Evolutionary conservation across 2,113 vertebrate genomes (phyloP).

Genomic region (Leptodactylus fuscus): DNA sequence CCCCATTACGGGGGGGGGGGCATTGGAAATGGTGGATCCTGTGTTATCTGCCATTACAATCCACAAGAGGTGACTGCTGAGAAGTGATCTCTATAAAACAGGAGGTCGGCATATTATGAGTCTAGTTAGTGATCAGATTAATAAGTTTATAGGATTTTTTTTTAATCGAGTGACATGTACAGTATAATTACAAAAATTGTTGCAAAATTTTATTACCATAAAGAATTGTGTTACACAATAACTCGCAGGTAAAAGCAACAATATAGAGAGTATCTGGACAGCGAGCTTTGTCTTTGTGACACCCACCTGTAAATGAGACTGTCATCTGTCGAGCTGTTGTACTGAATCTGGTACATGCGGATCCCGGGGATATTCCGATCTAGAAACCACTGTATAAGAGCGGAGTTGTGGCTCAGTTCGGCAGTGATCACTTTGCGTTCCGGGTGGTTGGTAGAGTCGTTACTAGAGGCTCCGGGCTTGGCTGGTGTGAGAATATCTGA

Average conservation of each 20-base stretch:
- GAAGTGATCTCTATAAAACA: no score
- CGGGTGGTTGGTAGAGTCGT: constrained; percentile 66
- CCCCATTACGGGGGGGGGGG: no score
- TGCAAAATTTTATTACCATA: no score
- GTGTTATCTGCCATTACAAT: no score
- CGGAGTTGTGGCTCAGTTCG: constrained; percentile 72
- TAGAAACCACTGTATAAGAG: constrained; percentile 75
- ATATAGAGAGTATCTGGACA: background rate
- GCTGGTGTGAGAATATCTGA: constrained; percentile 83
- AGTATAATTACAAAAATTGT: no score
- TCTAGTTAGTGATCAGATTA: no score
- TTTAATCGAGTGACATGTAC: no score
- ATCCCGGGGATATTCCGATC: constrained; percentile 82
- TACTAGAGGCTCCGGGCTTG: constrained; percentile 76
- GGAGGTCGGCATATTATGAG: no score
- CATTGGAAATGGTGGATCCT: no score
- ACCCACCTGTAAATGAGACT: constrained; percentile 82
- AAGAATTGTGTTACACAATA: no score
- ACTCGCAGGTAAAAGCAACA: background rate
- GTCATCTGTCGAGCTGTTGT: constrained; percentile 82
- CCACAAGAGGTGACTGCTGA: no score
- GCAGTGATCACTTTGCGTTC: constrained; percentile 74
- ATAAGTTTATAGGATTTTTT: no score
- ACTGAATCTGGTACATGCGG: constrained; percentile 85
- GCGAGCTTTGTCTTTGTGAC: background rate